Evolutionary conservation across 2,888 invertebrate genomes (phyloP), one percentile per base, ranked within the genome.

Genomic region (Caradrina kadenii): DNA sequence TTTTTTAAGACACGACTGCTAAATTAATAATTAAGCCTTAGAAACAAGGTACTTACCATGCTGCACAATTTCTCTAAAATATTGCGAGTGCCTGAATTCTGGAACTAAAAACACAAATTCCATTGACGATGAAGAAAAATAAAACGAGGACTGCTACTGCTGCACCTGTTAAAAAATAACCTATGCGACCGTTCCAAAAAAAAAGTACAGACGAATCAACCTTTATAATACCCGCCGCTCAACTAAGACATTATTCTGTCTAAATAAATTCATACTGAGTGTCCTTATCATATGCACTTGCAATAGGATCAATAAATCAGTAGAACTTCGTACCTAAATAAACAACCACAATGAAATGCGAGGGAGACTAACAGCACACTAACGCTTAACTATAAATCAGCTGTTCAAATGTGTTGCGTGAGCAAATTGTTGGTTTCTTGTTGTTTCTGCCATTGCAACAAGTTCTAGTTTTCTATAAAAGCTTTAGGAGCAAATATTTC

Each of bases 21-120:
- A 72, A 61, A 65, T 61, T 74, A 75, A 65, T 69, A 53, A 74
- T 63, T 61, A 64, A 63, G 48, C 58, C 39, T 67, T 68, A 71
- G 1, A 67, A 59, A 55, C n/a, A 48, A 68, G 50, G 22, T 76
- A 79, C 84, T 81, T 76, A 82, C 82, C 81, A 56, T 73, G 60
- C 45, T 75, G 63, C 62, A 66, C 53, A 68, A 56, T 35, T 77
- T 63, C 66, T 63, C 39, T 19, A 76, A 59, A 39, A 59, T 39
- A 64, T 63, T n/a, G 22, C 17, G n/a, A 52, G 55, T 35, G 21
- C 31, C 60, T 54, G 35, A 35, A 35, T 35, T 39, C 63, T 76
- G 60, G 52, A 76, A 70, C 19, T 42, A 45, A 50, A 61, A 52
- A 49, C 8, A 15, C 45, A 61, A 21, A 35, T 53, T 48, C 53